phyloP scores from a whole-genome alignment of 2,113 vertebrate genomes.

The Gorsachius goisagi region DNA sequence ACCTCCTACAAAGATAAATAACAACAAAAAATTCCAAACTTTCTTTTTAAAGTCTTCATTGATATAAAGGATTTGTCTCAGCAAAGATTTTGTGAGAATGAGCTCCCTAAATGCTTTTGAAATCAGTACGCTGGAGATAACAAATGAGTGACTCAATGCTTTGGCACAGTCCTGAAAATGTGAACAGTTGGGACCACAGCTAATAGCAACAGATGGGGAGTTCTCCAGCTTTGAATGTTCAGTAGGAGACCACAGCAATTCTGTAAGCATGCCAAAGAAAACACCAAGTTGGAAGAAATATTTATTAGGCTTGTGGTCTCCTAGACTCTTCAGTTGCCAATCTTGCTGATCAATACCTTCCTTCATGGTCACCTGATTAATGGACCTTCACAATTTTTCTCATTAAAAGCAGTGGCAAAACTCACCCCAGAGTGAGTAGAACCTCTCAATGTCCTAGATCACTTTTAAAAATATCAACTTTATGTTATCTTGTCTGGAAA shows the following conservation, averaged over 20 bases:
- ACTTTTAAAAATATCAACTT: background rate
- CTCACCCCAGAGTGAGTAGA: background rate
- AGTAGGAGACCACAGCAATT: constrained; percentile 1
- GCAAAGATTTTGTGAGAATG: background rate
- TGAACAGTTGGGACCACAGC: constrained; percentile 45
- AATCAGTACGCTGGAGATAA: background rate
- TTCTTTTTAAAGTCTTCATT: background rate
- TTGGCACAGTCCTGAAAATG: constrained; percentile 22
- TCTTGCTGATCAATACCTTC: background rate
- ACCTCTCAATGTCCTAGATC: background rate
- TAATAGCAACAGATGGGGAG: constrained; percentile 49
- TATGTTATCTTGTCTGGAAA: background rate
- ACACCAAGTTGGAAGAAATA: background rate
- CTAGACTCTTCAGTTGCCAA: background rate
- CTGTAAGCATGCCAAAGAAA: constrained; percentile 6
- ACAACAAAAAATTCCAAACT: background rate
- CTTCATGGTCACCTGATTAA: background rate
- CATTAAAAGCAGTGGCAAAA: background rate
- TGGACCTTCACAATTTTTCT: background rate
- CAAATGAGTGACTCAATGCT: constrained; percentile 23
- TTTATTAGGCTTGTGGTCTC: background rate
- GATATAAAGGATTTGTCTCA: background rate
- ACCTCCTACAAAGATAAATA: background rate
- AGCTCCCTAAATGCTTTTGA: background rate
- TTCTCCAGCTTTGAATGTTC: constrained; percentile 34